These are phyloP conservation scores for Semicossyphus pulcher DNA, from an alignment of 2,113 vertebrate genomes.

Conservation along the genomic window DNA sequence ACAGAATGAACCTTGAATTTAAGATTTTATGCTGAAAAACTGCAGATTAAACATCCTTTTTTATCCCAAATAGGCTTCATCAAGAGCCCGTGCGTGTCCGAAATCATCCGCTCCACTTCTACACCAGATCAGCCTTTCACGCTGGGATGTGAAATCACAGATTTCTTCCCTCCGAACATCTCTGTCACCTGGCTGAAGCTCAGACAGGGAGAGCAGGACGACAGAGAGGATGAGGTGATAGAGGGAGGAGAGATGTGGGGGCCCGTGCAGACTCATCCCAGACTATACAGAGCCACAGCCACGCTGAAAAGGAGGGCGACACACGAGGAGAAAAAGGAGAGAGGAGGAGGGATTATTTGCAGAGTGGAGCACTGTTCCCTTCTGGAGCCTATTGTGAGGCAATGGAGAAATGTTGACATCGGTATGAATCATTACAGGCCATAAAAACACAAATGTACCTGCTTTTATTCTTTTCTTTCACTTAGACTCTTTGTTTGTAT, in stretches of 20 bases:
- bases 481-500: not conserved
- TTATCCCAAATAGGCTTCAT: conserved; percentile 76
- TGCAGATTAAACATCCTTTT: not conserved
- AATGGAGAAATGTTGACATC: conserved; percentile 70
- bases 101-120: conserved; percentile 62
- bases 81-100: conserved; percentile 75
- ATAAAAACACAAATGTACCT: not conserved
- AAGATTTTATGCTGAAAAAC: not conserved
- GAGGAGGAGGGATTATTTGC: conserved; percentile 73
- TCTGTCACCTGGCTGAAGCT: conserved; percentile 80
- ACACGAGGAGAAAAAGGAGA: conserved; percentile 49
- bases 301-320: conserved; percentile 52
- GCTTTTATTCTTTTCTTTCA: not conserved
- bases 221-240: conserved; percentile 72
- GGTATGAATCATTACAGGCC: conserved; percentile 54
- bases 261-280: conserved; percentile 72
- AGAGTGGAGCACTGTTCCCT: conserved; percentile 82
- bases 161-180: conserved; percentile 81
- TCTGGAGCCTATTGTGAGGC: conserved; percentile 73
- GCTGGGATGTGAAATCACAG: conserved; percentile 81
- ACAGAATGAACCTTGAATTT: too few species aligned
- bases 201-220: conserved; percentile 65
- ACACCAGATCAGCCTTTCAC: conserved; percentile 45
- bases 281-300: conserved; percentile 73
- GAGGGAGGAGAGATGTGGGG: conserved; percentile 80